Conservation (phyloP, 2,797 vertebrate species). For the Pempheris klunzingeri region DNA sequence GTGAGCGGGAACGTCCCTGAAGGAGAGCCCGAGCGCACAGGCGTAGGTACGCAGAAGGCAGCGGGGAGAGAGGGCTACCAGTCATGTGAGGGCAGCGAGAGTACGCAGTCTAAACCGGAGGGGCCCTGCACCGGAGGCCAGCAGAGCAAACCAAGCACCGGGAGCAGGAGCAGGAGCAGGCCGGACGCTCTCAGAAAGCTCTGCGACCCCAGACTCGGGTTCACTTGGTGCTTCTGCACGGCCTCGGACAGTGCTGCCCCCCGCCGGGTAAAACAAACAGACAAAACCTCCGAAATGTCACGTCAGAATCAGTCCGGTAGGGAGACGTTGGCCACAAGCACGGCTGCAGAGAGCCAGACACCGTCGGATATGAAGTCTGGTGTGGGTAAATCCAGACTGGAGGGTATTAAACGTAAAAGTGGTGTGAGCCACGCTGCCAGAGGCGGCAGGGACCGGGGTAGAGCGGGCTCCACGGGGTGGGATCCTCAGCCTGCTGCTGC, state of each 20-base stretch:
- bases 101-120: neutral
- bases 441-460: neutral
- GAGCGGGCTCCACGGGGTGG: neutral
- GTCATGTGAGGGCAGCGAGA: neutral
- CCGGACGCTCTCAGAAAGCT: neutral
- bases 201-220: neutral
- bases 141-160: conserved; percentile 4
- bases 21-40: neutral
- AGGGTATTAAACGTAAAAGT: accelerated
- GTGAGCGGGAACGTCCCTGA: neutral
- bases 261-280: neutral
- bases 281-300: neutral
- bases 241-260: neutral
- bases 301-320: neutral
- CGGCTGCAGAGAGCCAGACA: neutral
- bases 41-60: neutral
- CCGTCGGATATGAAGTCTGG: accelerated
- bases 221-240: conserved; percentile 2
- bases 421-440: neutral
- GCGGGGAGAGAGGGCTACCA: neutral
- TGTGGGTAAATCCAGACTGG: neutral
- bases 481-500: conserved; percentile 1
- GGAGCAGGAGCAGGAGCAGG: neutral
- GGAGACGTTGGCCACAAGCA: too few species aligned
- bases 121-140: conserved; percentile 16